Conservation (phyloP, 2,797 vertebrate species). For the Emys orbicularis region DNA sequence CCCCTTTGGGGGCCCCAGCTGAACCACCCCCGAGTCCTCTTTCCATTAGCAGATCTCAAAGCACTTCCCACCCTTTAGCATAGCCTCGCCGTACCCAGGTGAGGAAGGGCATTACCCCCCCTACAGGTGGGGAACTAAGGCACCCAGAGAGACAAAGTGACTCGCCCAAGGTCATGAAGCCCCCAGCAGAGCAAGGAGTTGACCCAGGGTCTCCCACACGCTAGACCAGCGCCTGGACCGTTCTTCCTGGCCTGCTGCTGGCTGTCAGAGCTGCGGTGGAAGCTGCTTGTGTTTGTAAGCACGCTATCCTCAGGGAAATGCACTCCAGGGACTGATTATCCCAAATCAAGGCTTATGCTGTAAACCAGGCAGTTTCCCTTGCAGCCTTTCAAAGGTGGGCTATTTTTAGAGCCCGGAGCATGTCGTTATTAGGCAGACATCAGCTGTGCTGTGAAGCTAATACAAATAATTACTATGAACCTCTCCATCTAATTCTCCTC, state of each 20-base stretch:
- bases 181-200: not conserved
- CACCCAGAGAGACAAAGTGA: not conserved
- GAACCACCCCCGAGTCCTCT: not conserved
- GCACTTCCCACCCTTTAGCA: not conserved
- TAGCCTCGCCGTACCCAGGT: too few species aligned
- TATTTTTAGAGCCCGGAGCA: not conserved
- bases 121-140: not conserved
- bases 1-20: not conserved
- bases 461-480: not conserved
- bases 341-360: not conserved
- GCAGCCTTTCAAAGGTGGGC: not conserved
- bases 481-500: not conserved
- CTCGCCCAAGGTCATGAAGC: not conserved
- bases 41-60: not conserved
- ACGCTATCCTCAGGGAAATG: not conserved
- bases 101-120: not conserved
- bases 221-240: not conserved
- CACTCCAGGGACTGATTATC: not conserved
- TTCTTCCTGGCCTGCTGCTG: not conserved
- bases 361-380: not conserved
- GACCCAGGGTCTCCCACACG: not conserved
- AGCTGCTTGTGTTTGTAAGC: not conserved
- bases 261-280: not conserved
- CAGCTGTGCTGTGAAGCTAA: not conserved
- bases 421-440: not conserved